Evolutionary conservation across 2,113 vertebrate genomes (phyloP).

Genomic region (Bagarius yarrelli): DNA sequence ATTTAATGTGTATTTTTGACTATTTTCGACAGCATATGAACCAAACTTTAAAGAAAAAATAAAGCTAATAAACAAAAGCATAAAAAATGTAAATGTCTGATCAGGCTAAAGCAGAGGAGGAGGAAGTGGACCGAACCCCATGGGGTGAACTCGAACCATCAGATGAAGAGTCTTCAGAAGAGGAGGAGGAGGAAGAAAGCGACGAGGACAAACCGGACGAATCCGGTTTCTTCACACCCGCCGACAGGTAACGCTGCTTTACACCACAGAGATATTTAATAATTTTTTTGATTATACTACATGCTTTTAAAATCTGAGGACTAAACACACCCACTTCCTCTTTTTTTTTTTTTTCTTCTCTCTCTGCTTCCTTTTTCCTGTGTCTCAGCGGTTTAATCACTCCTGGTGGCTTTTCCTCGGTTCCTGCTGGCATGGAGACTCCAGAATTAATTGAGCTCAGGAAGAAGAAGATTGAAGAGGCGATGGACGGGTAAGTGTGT

Average conservation of each 20-base stretch:
- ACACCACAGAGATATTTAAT: not conserved
- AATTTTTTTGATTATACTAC: not conserved
- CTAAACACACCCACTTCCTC: not conserved
- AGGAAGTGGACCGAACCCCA: constrained; percentile 84
- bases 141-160: constrained; percentile 92
- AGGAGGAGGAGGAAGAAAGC: constrained; percentile 91
- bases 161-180: constrained; percentile 88
- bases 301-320: not conserved
- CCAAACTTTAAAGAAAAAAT: not conserved
- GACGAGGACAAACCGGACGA: constrained; percentile 93
- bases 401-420: constrained; percentile 86
- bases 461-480: constrained; percentile 94
- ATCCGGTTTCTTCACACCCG: constrained; percentile 88
- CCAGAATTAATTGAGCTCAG: constrained; percentile 90
- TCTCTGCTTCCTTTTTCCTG: constrained; percentile 31
- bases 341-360: not conserved
- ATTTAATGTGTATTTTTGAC: not conserved
- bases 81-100: not conserved
- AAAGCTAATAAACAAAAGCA: not conserved
- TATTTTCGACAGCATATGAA: not conserved
- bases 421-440: constrained; percentile 90
- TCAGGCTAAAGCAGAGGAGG: constrained; percentile 87
- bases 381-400: constrained; percentile 83
- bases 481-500: constrained; percentile 84
- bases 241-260: constrained; percentile 77